Conservation (phyloP, 2,113 vertebrate species). For the Tachysurus vachellii region DNA sequence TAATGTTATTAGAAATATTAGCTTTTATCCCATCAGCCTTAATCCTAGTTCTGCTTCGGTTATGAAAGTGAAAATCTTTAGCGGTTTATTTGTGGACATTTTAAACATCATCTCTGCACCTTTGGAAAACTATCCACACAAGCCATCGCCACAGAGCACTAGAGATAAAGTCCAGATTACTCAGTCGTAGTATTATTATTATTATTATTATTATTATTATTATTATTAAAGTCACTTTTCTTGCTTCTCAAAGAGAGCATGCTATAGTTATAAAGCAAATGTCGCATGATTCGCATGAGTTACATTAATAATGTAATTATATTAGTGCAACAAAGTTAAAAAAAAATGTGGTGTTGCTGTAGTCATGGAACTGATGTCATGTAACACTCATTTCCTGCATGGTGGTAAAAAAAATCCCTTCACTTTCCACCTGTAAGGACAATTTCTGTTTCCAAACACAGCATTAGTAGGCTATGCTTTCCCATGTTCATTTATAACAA, state of each 20-base stretch:
- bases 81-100: not conserved
- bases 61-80: not conserved
- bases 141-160: not conserved
- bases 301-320: not conserved
- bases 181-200: not conserved
- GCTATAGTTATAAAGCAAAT: not conserved
- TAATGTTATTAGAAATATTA: not conserved
- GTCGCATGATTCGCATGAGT: no score
- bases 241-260: not conserved
- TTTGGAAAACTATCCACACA: not conserved
- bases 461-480: no score
- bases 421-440: no score
- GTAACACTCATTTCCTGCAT: no score
- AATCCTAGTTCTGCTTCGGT: not conserved
- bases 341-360: not conserved
- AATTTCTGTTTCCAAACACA: no score
- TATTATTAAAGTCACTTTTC: not conserved
- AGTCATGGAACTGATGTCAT: not conserved
- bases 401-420: no score
- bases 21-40: not conserved
- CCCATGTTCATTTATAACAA: no score
- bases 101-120: conserved; percentile 15
- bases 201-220: not conserved
- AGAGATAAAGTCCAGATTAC: not conserved
- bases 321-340: not conserved